Evolutionary conservation across 1,140 invertebrate genomes (phyloP), one percentile per base, ranked within the genome.

Genomic region (Lithobius niger): DNA sequence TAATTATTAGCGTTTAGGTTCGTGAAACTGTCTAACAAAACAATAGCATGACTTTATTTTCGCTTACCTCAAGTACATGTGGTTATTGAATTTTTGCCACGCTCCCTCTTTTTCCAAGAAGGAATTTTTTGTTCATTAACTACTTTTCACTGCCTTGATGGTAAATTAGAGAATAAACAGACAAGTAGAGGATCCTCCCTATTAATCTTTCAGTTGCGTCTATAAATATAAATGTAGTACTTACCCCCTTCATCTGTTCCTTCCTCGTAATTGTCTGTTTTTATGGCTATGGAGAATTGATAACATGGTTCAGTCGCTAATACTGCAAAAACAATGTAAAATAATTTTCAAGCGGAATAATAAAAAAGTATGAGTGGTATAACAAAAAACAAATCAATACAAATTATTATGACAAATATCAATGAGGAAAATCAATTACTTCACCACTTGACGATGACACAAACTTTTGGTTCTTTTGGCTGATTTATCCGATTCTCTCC

Each of bases 241-340:
- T 36, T 28, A 53, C 54, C 28, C 54, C 57, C 47, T 59, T 55
- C 40, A 49, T 84, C 84, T 60, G 76, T 74, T 43, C 77, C 76
- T 21, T 77, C 75, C 66, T 80, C 76, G 61, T 81, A 83, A 50
- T 78, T 79, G 65, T 88, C 83, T 1, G 85, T 82, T 67, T 86
- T 86, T 50, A 88, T 82, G 0, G 79, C 76, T 64, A 91, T 81
- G 59, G 76, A 76, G 72, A 90, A 88, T 64, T 81, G 81, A 63
- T 82, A 63, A 74, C 77, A 36, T 21, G 86, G 86, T 52, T 82
- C 75, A 52, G 68, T 76, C 61, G 78, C 74, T 60, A 86, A 64
- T 64, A 89, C 84, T 88, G 64, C 27, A 75, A 73, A 42, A 61
- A 59, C 60, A 57, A 59, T 51, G 52, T 56, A 52, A 62, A 56